Evolutionary conservation across 2,888 invertebrate species (phyloP), one percentile per base, ranked within the genome.

Genomic region (Drosophila setosimentum): DNA sequence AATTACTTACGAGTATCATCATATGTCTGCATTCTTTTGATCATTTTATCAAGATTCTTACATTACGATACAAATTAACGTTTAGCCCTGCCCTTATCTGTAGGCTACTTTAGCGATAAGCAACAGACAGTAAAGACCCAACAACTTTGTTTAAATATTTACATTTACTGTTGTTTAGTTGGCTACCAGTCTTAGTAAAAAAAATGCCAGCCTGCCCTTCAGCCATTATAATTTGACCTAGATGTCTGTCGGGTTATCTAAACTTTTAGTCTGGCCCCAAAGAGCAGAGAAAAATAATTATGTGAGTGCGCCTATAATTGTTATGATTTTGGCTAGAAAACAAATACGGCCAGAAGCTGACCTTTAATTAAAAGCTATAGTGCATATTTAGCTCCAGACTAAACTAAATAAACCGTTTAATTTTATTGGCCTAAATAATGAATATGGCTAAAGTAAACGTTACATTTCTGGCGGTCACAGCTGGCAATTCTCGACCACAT

Each of bases 351-450:
- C 40, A 21, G 63, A 42, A 55, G 51, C 54, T 68, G 68, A 63
- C 73, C 73, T 77, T 78, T 84, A 73, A 68, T 71, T 76, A 51
- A 76, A 73, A 55, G 54, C 66, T 67, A 63, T 62, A 58, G 63
- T 37, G 13, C 4, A 59, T 24, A 63, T 67, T 58, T 63, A 18
- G 54, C 53, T 61, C 60, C 68, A 37, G 73, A 59, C 70, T 68
- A 51, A 65, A 61, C 54, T 68, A 73, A 83, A 67, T 63, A 70
- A 71, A 64, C 63, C 68, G 69, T 63, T 78, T 78, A 68, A 73
- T 87, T 87, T 89, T 75, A 82, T 82, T 78, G 77, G 72, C 78
- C 78, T 66, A 77, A 80, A 87, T 79, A 84, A 59, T 75, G 27
- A 64, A 81, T 72, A 76, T 72, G 71, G 67, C 74, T 73, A 58